Evolutionary conservation across 2,888 invertebrate species (phyloP).

Genomic region (Hyppa rectilinea): DNA sequence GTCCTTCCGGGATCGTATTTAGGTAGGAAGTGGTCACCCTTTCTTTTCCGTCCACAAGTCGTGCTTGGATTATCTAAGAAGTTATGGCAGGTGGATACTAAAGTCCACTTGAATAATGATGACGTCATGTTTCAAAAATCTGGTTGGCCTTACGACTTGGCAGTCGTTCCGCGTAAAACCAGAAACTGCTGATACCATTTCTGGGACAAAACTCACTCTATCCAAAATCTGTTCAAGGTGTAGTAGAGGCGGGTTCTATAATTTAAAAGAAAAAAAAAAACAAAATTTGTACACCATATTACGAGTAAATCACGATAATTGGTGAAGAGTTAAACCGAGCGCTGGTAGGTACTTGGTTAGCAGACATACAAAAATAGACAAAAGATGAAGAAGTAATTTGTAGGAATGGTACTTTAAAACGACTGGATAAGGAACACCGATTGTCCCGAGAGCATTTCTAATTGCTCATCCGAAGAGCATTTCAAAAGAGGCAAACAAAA

Average conservation of each 20-base stretch:
- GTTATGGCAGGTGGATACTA: constrained; percentile 10
- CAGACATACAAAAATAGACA: constrained; percentile 24
- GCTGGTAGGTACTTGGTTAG: constrained; percentile 25
- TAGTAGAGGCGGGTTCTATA: too few relatives aligned
- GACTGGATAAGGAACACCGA: constrained; percentile 32
- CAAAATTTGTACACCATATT: constrained; percentile 4
- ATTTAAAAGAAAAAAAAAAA: too few relatives aligned
- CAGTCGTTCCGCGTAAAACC: constrained; percentile 16
- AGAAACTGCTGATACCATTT: constrained; percentile 25
- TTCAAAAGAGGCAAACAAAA: constrained; percentile 28
- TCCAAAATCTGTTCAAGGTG: constrained; percentile 3
- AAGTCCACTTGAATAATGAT: constrained; percentile 4
- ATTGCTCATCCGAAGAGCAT: constrained; percentile 39
- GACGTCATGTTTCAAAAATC: constrained; percentile 49
- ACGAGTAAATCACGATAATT: constrained; percentile 16
- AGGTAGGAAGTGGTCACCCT: constrained; percentile 16
- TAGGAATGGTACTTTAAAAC: constrained; percentile 25
- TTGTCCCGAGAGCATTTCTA: constrained; percentile 41
- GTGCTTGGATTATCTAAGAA: constrained; percentile 27
- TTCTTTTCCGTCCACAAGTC: constrained; percentile 22
- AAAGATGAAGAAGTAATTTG: constrained; percentile 47
- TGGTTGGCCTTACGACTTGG: constrained; percentile 31
- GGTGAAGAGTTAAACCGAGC: constrained; percentile 3
- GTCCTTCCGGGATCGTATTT: constrained; percentile 27
- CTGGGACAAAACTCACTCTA: neutral